These are phyloP conservation scores for Plectrocnemia conspersa DNA, from an alignment of 1,140 invertebrate species.

Conservation along the genomic window DNA sequence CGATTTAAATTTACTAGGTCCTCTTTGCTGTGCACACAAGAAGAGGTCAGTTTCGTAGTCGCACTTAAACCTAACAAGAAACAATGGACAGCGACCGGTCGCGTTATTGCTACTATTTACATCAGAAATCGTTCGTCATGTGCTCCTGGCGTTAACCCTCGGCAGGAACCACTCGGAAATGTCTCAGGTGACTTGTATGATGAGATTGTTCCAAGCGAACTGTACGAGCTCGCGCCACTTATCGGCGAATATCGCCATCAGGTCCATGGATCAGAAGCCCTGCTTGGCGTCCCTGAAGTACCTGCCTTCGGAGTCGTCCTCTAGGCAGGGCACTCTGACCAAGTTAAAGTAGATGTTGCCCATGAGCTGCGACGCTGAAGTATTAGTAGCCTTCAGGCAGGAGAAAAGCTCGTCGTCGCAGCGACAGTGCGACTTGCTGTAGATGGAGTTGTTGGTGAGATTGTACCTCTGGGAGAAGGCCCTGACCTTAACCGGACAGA, in stretches of 20 bases:
- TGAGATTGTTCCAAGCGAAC: slow-evolving; percentile 26
- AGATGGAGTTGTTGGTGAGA: slow-evolving; percentile 75
- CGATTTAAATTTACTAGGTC: too few relatives aligned
- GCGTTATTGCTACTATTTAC: too few relatives aligned
- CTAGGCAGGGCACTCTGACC: slow-evolving; percentile 71
- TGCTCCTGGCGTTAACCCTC: not conserved
- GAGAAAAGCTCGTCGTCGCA: slow-evolving; percentile 78
- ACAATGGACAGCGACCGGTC: not conserved
- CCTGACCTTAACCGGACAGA: slow-evolving; percentile 68
- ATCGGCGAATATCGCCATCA: slow-evolving; percentile 9
- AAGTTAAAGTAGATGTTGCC: slow-evolving; percentile 86
- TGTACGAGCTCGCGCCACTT: slow-evolving; percentile 23
- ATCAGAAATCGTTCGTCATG: too few relatives aligned
- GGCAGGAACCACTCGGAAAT: not conserved
- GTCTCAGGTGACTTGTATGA: slow-evolving; percentile 23
- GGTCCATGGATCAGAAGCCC: slow-evolving; percentile 42
- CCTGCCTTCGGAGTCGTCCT: slow-evolving; percentile 51
- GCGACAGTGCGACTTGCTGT: slow-evolving; percentile 83
- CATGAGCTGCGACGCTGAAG: slow-evolving; percentile 68
- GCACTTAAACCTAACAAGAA: not conserved
- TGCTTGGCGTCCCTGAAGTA: slow-evolving; percentile 46
- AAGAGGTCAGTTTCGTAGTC: too few relatives aligned
- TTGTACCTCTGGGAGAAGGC: slow-evolving; percentile 72
- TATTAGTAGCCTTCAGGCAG: slow-evolving; percentile 70
- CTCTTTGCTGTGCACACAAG: too few relatives aligned